phyloP scores from a whole-genome alignment of 2,888 invertebrate genomes.

The Carabus problematicus region DNA sequence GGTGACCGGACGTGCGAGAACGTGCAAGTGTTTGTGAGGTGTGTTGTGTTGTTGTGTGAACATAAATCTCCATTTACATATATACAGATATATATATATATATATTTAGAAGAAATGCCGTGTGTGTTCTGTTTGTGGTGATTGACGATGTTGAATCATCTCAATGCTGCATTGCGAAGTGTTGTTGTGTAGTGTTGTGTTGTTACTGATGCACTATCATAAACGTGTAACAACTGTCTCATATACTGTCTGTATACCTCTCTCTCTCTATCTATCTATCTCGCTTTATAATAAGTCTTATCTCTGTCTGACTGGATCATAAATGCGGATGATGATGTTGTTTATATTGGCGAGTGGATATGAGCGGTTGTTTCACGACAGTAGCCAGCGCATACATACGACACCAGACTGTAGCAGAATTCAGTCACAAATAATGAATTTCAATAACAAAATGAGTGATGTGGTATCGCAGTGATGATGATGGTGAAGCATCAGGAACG shows the following conservation, averaged over 20 bases:
- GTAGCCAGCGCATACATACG: background rate
- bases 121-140: constrained; percentile 16
- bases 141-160: background rate
- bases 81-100: too few species aligned
- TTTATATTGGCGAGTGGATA: background rate
- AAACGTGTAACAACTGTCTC: constrained; percentile 18
- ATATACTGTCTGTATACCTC: too few species aligned
- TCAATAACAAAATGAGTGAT: constrained; percentile 22
- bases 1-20: background rate
- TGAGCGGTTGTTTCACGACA: too few species aligned
- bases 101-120: too few species aligned
- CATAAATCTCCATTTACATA: too few species aligned
- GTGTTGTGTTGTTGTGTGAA: too few species aligned
- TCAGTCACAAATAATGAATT: constrained; percentile 30
- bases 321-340: background rate
- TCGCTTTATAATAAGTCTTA: too few species aligned
- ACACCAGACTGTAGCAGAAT: constrained; percentile 35
- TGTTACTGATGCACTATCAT: background rate
- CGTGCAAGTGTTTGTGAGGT: background rate
- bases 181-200: too few species aligned
- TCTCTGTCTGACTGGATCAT: too few species aligned
- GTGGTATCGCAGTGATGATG: constrained; percentile 18
- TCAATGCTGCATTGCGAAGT: too few species aligned
- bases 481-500: constrained; percentile 12
- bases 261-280: too few species aligned